A percentile compares a stretch with the other conserved stretches of the same genome.
phyloP scores from a whole-genome alignment of 2,113 vertebrate species.

The Chlorodrepanis virens region DNA sequence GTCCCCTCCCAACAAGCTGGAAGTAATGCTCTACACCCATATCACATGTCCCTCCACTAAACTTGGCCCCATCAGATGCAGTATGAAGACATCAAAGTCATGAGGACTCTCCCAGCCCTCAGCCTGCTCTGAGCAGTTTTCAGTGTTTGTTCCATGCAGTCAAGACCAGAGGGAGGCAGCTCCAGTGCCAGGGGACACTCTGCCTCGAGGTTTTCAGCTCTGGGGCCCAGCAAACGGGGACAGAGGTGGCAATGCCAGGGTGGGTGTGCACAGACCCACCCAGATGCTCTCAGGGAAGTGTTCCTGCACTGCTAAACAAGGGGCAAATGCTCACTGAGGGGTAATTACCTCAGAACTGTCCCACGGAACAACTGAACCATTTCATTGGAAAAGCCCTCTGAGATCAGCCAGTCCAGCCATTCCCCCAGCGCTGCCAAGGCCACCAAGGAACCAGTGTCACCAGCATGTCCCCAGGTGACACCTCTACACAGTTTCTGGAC shows the following conservation, averaged over 20 bases:
- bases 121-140: not conserved
- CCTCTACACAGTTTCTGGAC: not conserved
- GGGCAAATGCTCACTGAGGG: not conserved
- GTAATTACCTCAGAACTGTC: not conserved
- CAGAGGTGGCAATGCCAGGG: not conserved
- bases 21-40: not conserved
- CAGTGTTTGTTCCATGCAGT: not conserved
- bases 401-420: not conserved
- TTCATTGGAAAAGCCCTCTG: not conserved
- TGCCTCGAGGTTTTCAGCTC: not conserved
- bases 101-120: not conserved
- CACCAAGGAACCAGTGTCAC: not conserved
- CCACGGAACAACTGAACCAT: not conserved
- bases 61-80: not conserved
- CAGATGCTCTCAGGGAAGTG: not conserved
- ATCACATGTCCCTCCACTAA: not conserved
- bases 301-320: not conserved
- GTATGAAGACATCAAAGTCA: not conserved
- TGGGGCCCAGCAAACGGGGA: not conserved
- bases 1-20: not conserved
- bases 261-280: not conserved
- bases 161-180: not conserved
- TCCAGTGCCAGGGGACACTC: not conserved
- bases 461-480: not conserved
- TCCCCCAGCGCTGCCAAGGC: not conserved